phyloP scores from a whole-genome alignment of 2,113 vertebrate genomes.

The Tursiops truncatus region DNA sequence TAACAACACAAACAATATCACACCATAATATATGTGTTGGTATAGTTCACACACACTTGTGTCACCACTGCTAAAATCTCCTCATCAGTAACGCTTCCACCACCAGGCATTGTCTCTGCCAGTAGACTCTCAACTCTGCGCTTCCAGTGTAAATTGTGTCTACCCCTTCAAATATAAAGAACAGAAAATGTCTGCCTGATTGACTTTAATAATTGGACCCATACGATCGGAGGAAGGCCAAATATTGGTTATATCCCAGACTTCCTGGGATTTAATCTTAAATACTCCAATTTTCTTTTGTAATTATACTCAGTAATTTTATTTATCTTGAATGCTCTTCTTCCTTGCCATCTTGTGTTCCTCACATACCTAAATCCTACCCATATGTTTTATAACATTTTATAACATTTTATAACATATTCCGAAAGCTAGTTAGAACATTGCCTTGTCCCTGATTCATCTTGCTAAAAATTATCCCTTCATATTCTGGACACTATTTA shows the following conservation, averaged over 20 bases:
- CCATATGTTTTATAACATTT: background rate
- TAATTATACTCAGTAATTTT: background rate
- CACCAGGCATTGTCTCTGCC: background rate
- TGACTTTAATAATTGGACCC: background rate
- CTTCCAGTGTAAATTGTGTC: background rate
- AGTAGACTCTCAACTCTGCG: background rate
- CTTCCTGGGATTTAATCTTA: background rate
- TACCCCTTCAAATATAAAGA: background rate
- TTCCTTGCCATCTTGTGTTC: background rate
- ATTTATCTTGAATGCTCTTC: background rate
- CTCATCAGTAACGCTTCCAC: background rate
- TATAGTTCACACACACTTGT: background rate
- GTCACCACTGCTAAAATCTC: background rate
- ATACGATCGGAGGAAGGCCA: background rate
- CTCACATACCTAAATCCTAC: background rate
- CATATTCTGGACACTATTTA: background rate
- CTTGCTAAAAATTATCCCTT: background rate
- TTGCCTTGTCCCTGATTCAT: background rate
- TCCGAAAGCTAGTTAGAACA: background rate
- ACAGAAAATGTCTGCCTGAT: background rate
- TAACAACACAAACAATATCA: background rate
- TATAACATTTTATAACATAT: background rate
- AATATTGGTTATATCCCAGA: background rate
- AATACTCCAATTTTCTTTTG: background rate
- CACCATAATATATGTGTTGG: background rate